Conservation (phyloP, 37 sponge, comb jelly and placozoan genomes). For the Ephydatia muelleri region DNA sequence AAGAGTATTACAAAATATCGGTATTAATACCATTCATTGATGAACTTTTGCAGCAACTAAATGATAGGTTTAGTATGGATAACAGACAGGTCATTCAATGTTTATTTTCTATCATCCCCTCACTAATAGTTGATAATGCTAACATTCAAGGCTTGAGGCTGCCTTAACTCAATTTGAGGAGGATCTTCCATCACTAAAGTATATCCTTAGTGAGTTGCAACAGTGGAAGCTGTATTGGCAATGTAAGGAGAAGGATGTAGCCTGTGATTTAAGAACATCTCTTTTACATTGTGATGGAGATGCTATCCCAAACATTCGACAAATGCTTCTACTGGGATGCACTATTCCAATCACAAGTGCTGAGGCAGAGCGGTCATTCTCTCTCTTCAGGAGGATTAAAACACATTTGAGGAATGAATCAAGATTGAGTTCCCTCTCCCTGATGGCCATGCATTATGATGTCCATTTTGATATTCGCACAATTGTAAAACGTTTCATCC, state of each 20-base stretch:
- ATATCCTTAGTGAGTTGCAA: slow-evolving; percentile 25
- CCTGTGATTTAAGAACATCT: no score
- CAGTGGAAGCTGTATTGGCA: no score
- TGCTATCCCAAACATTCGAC: slow-evolving; percentile 42
- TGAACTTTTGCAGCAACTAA: slow-evolving; percentile 14
- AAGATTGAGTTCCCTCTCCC: no score
- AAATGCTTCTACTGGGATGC: slow-evolving; percentile 37
- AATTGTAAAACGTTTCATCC: no score
- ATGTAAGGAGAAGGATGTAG: no score
- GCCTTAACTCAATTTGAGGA: slow-evolving; percentile 3
- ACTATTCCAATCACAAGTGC: slow-evolving; percentile 54
- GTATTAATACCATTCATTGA: slow-evolving; percentile 53
- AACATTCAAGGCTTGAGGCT: neutral
- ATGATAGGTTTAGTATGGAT: slow-evolving; percentile 23
- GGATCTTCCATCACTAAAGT: slow-evolving; percentile 34
- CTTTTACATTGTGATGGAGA: slow-evolving; percentile 34
- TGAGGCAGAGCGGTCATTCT: slow-evolving; percentile 40
- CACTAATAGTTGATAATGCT: neutral
- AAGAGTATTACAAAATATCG: slow-evolving; percentile 40
- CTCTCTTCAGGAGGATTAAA: slow-evolving; percentile 32
- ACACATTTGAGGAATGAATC: slow-evolving; percentile 32
- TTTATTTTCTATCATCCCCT: slow-evolving; percentile 31
- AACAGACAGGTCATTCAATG: slow-evolving; percentile 12
- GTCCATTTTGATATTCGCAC: no score
- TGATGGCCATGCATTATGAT: slow-evolving; percentile 58